These are phyloP conservation scores for Galago senegalensis DNA, from an alignment of 2,797 vertebrate species.

Conservation along the genomic window DNA sequence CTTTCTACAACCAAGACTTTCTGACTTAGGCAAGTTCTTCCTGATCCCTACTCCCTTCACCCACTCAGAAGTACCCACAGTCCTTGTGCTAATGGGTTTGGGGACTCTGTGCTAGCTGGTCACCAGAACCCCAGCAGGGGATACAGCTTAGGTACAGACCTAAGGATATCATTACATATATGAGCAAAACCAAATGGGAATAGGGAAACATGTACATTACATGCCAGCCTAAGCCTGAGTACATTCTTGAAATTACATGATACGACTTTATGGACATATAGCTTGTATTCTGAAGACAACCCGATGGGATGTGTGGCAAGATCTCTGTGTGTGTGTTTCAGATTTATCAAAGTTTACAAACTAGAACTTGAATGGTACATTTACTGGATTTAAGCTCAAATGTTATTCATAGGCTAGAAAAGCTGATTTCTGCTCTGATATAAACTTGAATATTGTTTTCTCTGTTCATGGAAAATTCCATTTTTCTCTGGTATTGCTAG, in stretches of 20 bases:
- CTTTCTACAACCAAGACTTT: not conserved
- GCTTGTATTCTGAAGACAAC: conserved; percentile 5
- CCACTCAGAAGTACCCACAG: not conserved
- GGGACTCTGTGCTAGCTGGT: not conserved
- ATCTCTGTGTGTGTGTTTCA: not conserved
- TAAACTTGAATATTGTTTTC: conserved; percentile 32
- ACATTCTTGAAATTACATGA: conserved; percentile 38
- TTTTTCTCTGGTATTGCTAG: conserved; percentile 2
- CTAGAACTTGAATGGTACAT: not conserved
- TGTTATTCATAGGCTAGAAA: conserved; percentile 34
- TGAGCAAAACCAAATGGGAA: conserved; percentile 8
- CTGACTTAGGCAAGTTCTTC: not conserved
- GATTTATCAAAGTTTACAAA: conserved; percentile 21
- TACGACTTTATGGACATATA: not conserved
- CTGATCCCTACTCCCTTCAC: not conserved
- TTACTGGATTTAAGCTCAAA: not conserved
- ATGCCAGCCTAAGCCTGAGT: not conserved
- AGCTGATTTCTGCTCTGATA: conserved; percentile 31
- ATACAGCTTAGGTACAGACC: not conserved
- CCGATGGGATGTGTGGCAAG: not conserved
- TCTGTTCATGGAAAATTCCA: not conserved
- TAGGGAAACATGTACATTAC: not conserved
- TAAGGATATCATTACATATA: not conserved
- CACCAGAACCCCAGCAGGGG: not conserved
- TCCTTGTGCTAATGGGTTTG: not conserved